Evolutionary conservation across 2,113 vertebrate species (phyloP).

Genomic region (Vulpes vulpes): DNA sequence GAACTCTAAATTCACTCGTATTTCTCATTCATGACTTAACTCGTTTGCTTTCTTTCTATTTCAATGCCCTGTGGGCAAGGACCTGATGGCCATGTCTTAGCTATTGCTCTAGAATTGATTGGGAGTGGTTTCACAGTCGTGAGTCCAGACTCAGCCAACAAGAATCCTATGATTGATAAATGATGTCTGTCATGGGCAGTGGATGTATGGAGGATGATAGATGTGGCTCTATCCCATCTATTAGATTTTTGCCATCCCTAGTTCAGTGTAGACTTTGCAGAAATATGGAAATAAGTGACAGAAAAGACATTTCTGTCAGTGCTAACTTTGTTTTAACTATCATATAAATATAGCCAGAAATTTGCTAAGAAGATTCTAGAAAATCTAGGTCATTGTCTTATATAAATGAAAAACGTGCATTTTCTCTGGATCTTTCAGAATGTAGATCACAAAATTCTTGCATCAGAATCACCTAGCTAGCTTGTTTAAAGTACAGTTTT

Average conservation of each 20-base stretch:
- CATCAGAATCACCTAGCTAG: not conserved
- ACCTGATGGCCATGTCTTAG: not conserved
- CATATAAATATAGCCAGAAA: not conserved
- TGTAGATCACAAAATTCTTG: not conserved
- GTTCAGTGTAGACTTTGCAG: not conserved
- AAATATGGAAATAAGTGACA: not conserved
- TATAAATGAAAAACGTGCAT: not conserved
- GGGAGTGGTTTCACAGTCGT: not conserved
- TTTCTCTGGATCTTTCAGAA: slow-evolving; percentile 19
- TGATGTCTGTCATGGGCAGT: not conserved
- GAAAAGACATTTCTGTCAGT: not conserved
- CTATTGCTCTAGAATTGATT: not conserved
- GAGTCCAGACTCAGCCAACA: not conserved
- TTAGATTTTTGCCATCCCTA: not conserved
- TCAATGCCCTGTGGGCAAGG: not conserved
- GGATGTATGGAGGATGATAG: not conserved
- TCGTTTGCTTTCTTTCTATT: not conserved
- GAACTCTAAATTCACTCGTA: not conserved
- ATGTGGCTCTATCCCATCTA: not conserved
- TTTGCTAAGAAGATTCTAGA: not conserved
- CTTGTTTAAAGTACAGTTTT: not conserved
- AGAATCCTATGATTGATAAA: not conserved
- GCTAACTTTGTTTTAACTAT: slow-evolving; percentile 4
- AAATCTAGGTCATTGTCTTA: not conserved
- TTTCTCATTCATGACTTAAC: not conserved